phyloP scores from a whole-genome alignment of 2,797 vertebrate genomes.

The Sciurus carolinensis region DNA sequence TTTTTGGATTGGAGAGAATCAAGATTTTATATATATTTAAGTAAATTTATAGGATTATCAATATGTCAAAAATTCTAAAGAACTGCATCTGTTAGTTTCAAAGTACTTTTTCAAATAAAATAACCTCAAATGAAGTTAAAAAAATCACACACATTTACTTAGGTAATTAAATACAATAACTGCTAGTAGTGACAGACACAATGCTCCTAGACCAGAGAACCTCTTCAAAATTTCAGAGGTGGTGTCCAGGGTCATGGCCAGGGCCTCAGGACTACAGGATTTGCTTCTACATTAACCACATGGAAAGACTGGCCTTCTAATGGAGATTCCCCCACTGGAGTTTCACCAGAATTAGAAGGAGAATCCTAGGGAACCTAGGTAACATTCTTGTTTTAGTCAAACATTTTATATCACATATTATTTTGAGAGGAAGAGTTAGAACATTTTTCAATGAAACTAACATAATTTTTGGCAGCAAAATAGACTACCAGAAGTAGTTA shows the following conservation, averaged over 20 bases:
- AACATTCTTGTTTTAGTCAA: not conserved
- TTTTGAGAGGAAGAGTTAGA: not conserved
- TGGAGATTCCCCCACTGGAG: not conserved
- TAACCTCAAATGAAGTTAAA: not conserved
- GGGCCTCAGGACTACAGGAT: not conserved
- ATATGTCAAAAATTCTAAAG: not conserved
- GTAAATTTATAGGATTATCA: conserved; percentile 39
- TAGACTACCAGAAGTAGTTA: not conserved
- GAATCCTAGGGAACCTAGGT: not conserved
- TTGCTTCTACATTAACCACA: not conserved
- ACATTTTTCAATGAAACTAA: not conserved
- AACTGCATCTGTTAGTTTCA: not conserved
- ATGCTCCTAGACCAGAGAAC: not conserved
- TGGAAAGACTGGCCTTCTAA: not conserved
- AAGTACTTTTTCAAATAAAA: not conserved
- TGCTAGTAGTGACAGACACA: not conserved
- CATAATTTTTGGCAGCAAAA: not conserved
- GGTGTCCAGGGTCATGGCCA: not conserved
- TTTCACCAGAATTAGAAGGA: not conserved
- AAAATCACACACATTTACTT: not conserved
- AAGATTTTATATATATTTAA: not conserved
- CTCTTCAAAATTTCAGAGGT: not conserved
- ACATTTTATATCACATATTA: not conserved
- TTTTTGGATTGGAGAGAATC: not conserved
- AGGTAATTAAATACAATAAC: not conserved